Conservation (phyloP, 2,797 vertebrate species). For the Gymnoscopelus braueri region DNA sequence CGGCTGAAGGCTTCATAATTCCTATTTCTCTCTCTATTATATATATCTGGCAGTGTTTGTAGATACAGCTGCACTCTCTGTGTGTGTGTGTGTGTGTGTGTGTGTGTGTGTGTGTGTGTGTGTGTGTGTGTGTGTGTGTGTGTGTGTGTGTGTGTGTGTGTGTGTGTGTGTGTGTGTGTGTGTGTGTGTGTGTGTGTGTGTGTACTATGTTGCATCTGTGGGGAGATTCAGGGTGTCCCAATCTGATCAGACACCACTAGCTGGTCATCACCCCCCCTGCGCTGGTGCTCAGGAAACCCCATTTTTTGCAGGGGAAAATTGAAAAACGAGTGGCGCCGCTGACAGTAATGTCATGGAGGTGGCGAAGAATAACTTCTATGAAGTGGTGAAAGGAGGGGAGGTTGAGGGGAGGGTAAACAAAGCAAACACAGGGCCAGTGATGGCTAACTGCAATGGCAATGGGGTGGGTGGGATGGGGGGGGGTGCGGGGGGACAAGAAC, state of each 20-base stretch:
- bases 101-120: conserved; percentile 32
- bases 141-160: background rate
- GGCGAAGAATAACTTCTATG: conserved; percentile 61
- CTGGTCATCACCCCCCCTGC: conserved; percentile 62
- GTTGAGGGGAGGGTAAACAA: conserved; percentile 18
- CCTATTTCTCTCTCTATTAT: conserved; percentile 78
- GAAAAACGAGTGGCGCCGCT: conserved; percentile 48
- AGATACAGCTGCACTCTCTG: conserved; percentile 59
- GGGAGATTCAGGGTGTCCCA: conserved; percentile 53
- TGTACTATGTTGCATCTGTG: conserved; percentile 50
- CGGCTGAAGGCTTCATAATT: conserved; percentile 77
- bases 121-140: conserved; percentile 13
- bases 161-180: conserved; percentile 4
- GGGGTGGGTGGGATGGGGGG: background rate
- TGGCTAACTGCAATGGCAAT: conserved; percentile 40
- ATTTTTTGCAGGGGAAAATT: conserved; percentile 41
- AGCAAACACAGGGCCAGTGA: conserved; percentile 27
- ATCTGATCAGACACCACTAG: conserved; percentile 68
- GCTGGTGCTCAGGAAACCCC: conserved; percentile 28
- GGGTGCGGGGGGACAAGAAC: conserved; percentile 20
- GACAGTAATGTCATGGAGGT: conserved; percentile 63
- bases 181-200: background rate
- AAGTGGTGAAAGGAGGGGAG: conserved; percentile 20
- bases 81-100: conserved; percentile 26
- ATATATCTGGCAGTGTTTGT: conserved; percentile 68